These are phyloP conservation scores for Micrasema minimum DNA, from an alignment of 1,140 invertebrate species.

Conservation along the genomic window DNA sequence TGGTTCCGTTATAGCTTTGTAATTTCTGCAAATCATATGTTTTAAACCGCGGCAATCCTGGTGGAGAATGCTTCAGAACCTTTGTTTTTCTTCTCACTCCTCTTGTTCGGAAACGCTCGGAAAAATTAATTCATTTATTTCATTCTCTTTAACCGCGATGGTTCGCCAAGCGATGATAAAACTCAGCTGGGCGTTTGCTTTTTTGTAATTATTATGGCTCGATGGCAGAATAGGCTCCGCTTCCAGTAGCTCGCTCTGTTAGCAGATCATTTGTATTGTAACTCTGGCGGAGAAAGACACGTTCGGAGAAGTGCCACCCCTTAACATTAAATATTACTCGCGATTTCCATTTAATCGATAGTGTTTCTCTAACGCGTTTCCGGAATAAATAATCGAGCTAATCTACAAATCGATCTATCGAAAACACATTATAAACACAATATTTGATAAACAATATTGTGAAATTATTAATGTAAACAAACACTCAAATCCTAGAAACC, in stretches of 20 bases:
- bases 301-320: constrained; percentile 1
- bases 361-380: too few relatives aligned
- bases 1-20: too few relatives aligned
- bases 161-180: constrained; percentile 25
- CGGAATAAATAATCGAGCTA: too few relatives aligned
- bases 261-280: constrained; percentile 25
- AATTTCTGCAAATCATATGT: neutral
- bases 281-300: constrained; percentile 13
- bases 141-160: constrained; percentile 31
- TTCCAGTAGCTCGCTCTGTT: constrained; percentile 13
- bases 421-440: too few relatives aligned
- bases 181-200: constrained; percentile 28
- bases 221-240: constrained; percentile 11
- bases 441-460: too few relatives aligned
- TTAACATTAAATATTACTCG: too few relatives aligned
- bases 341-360: too few relatives aligned
- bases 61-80: neutral
- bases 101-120: constrained; percentile 15
- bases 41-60: neutral
- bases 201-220: constrained; percentile 19
- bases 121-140: constrained; percentile 30
- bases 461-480: too few relatives aligned
- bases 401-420: too few relatives aligned
- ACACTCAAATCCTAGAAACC: too few relatives aligned
- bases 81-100: constrained; percentile 11